Evolutionary conservation across 2,797 vertebrate species (phyloP).

Genomic region (Acanthis flammea): DNA sequence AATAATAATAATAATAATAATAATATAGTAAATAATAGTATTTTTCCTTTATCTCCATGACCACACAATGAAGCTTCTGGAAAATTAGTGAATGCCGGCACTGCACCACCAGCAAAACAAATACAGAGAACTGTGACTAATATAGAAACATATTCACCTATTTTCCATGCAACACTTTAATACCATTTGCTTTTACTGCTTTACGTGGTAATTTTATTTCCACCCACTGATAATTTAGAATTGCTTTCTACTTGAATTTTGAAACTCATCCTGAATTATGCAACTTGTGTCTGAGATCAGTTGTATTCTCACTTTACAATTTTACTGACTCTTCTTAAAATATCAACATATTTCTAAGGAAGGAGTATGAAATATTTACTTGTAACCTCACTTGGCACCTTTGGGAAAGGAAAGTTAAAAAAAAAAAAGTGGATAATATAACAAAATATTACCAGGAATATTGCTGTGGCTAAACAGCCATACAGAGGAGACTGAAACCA

Average conservation of each 20-base stretch:
- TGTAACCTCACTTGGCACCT: neutral
- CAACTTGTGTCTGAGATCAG: neutral
- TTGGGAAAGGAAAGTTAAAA: neutral
- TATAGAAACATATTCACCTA: neutral
- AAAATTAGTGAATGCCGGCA: neutral
- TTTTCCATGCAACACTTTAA: neutral
- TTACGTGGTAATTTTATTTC: conserved; percentile 14
- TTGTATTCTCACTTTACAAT: neutral
- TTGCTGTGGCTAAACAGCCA: neutral
- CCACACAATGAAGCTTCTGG: neutral
- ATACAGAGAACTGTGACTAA: neutral
- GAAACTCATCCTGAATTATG: neutral
- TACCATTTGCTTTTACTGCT: neutral
- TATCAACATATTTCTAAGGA: neutral
- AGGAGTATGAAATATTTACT: neutral
- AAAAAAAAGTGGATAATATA: neutral
- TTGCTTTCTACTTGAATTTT: neutral
- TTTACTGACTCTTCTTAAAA: neutral
- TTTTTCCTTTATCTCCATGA: conserved; percentile 2
- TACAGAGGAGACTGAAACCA: neutral
- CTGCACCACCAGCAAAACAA: neutral
- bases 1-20: neutral
- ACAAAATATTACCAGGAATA: neutral
- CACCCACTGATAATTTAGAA: neutral
- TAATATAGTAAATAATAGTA: no score